Evolutionary conservation across 2,888 invertebrate genomes (phyloP).

Genomic region (Cacoxenus indagator): DNA sequence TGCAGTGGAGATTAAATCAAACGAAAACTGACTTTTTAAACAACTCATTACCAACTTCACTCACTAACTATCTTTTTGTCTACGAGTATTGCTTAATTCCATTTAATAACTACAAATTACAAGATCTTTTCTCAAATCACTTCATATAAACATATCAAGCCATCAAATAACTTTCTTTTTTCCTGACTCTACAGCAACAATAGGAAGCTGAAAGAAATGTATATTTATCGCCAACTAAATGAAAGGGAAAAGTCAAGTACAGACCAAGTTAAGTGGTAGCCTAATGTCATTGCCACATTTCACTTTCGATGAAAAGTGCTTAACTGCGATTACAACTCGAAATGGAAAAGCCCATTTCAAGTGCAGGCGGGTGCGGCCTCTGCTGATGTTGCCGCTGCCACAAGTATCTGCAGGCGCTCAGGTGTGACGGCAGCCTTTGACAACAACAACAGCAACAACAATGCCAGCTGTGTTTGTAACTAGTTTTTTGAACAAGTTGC

Average conservation of each 20-base stretch:
- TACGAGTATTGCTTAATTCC: not conserved
- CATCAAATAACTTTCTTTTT: conserved; percentile 43
- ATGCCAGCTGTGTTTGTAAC: not conserved
- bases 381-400: not conserved
- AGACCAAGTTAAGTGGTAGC: too few relatives aligned
- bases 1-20: too few relatives aligned
- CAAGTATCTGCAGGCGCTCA: conserved; percentile 34
- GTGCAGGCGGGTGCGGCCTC: conserved; percentile 48
- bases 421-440: conserved; percentile 44
- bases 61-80: not conserved
- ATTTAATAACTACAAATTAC: not conserved
- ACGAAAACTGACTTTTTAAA: not conserved
- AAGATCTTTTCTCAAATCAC: not conserved
- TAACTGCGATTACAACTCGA: conserved; percentile 15
- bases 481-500: conserved; percentile 17
- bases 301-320: conserved; percentile 49
- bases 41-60: not conserved
- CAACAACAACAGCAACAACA: conserved; percentile 27
- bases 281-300: conserved; percentile 59
- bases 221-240: conserved; percentile 17
- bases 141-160: conserved; percentile 30
- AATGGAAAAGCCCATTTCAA: conserved; percentile 40
- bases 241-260: not conserved
- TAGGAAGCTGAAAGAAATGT: not conserved
- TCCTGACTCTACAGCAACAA: not conserved